Conservation (phyloP, 2,888 invertebrate genomes). For the Cylloceria caligata region DNA sequence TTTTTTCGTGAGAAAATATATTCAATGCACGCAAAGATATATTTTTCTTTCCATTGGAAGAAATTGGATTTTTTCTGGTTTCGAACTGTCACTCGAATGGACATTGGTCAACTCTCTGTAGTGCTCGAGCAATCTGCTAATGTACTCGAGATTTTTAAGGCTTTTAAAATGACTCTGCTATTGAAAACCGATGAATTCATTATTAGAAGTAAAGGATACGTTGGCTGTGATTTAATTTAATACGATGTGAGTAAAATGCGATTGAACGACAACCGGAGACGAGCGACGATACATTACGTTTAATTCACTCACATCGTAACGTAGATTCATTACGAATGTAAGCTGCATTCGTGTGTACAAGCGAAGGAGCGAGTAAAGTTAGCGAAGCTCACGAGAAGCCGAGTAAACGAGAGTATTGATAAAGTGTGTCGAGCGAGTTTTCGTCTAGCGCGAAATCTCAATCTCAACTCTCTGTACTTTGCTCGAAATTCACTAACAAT, state of each 20-base stretch:
- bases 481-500: not conserved
- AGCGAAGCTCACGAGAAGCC: slow-evolving; percentile 35
- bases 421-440: slow-evolving; percentile 35
- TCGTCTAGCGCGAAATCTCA: slow-evolving; percentile 34
- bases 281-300: slow-evolving; percentile 48
- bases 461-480: not conserved
- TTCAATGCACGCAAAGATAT: no score
- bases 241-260: slow-evolving; percentile 26
- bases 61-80: not conserved
- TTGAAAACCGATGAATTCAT: slow-evolving; percentile 59
- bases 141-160: slow-evolving; percentile 53
- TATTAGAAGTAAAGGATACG: slow-evolving; percentile 44
- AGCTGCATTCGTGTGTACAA: slow-evolving; percentile 15
- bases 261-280: slow-evolving; percentile 32
- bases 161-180: slow-evolving; percentile 23
- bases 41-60: no score
- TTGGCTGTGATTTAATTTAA: slow-evolving; percentile 47
- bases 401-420: slow-evolving; percentile 46
- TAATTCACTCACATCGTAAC: slow-evolving; percentile 54
- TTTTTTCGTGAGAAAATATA: no score
- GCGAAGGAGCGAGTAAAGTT: slow-evolving; percentile 8
- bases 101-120: not conserved
- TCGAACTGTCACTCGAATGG: not conserved
- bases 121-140: slow-evolving; percentile 54
- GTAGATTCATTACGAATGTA: slow-evolving; percentile 47